phyloP scores from a whole-genome alignment of 1,140 invertebrate species.

The Calycopis cecrops region DNA sequence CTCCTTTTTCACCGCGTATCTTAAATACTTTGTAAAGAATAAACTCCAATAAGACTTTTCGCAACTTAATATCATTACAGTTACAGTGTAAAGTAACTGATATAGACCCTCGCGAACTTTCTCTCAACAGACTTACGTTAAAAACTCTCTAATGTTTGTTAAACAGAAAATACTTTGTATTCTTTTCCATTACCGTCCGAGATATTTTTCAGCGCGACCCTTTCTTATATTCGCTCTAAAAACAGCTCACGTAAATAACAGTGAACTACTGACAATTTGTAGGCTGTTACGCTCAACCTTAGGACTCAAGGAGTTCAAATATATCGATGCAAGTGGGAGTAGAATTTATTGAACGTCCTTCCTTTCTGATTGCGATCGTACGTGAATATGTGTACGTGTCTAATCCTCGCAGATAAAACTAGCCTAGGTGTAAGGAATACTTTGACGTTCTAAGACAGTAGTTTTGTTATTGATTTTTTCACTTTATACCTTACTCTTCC shows the following conservation, averaged over 20 bases:
- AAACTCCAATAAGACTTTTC: no score
- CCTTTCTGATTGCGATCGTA: no score
- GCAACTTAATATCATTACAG: background rate
- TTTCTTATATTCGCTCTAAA: slow-evolving; percentile 25
- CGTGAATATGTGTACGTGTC: no score
- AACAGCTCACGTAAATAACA: slow-evolving; percentile 44
- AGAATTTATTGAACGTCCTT: slow-evolving; percentile 34
- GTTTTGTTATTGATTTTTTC: no score
- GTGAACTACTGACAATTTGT: slow-evolving; percentile 48
- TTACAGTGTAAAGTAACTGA: background rate
- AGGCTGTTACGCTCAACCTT: slow-evolving; percentile 36
- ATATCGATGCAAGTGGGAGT: slow-evolving; percentile 35
- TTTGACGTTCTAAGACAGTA: no score
- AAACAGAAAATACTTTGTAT: background rate
- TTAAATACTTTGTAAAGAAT: no score
- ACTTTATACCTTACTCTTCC: no score
- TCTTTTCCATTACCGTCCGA: background rate
- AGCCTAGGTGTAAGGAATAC: no score
- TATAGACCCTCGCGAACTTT: background rate
- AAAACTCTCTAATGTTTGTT: background rate
- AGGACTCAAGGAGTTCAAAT: slow-evolving; percentile 36
- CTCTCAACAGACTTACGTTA: background rate
- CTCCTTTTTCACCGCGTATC: no score
- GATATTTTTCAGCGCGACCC: slow-evolving; percentile 8
- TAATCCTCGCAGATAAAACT: no score